These are phyloP conservation scores for Catocala nupta DNA, from an alignment of 2,888 invertebrate species.

Conservation along the genomic window DNA sequence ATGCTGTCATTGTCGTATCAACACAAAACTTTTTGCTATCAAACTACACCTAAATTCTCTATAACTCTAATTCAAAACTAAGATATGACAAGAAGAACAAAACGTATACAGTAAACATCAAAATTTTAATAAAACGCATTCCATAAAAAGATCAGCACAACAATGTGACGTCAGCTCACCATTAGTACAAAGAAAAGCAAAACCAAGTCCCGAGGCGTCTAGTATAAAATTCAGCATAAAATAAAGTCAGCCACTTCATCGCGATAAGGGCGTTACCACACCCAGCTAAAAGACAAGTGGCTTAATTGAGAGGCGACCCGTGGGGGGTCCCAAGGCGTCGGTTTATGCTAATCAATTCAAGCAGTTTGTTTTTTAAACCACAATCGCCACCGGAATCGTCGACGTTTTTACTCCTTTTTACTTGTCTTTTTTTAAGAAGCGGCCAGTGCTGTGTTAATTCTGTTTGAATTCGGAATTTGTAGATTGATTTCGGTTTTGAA, in stretches of 20 bases:
- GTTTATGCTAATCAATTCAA: constrained; percentile 85
- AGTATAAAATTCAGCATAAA: constrained; percentile 73
- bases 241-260: constrained; percentile 74
- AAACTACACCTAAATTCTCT: too few relatives aligned
- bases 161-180: constrained; percentile 18
- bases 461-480: constrained; percentile 52
- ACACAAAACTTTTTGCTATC: too few relatives aligned
- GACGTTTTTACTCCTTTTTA: constrained; percentile 51
- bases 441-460: constrained; percentile 48
- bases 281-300: constrained; percentile 83
- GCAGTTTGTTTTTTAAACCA: constrained; percentile 81
- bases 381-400: constrained; percentile 74
- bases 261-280: constrained; percentile 79
- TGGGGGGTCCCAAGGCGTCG: constrained; percentile 81
- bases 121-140: neutral
- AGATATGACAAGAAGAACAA: too few relatives aligned
- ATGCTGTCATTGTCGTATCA: too few relatives aligned
- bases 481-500: constrained; percentile 42
- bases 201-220: constrained; percentile 53
- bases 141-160: neutral
- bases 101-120: too few relatives aligned
- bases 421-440: constrained; percentile 68
- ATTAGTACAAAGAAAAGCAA: constrained; percentile 48
- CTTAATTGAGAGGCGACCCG: constrained; percentile 83
- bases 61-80: too few relatives aligned